Percentiles rank a stretch among this genome's conserved stretches.
Conservation (phyloP, 2,797 vertebrate genomes). For the Peromyscus aztecus region DNA sequence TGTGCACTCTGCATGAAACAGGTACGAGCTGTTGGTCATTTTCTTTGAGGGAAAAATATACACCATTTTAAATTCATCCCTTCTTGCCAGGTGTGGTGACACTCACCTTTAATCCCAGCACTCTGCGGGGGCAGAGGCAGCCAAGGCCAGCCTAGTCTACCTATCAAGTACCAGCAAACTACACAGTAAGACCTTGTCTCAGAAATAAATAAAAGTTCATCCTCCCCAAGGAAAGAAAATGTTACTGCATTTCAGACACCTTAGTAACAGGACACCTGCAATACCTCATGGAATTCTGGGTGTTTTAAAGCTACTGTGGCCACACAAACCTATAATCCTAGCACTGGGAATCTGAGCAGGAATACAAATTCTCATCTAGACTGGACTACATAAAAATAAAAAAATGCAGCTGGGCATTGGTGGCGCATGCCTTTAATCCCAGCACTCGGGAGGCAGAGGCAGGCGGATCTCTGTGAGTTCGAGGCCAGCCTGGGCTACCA, state of each 20-base stretch:
- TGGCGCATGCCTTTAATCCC: too few relatives aligned
- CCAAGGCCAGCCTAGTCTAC: background rate
- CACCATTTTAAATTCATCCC: background rate
- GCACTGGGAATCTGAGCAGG: background rate
- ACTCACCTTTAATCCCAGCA: background rate
- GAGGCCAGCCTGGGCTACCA: too few relatives aligned
- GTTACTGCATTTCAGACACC: background rate
- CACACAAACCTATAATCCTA: background rate
- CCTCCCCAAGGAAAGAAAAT: background rate
- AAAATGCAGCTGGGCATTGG: too few relatives aligned
- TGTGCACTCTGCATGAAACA: slow-evolving; percentile 40
- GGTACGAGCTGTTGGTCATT: background rate
- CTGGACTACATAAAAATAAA: background rate
- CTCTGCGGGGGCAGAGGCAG: background rate
- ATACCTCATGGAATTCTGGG: background rate
- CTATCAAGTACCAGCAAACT: background rate
- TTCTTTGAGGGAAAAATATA: background rate
- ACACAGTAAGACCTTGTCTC: background rate
- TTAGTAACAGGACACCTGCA: background rate
- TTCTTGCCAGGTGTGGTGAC: background rate
- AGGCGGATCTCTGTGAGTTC: too few relatives aligned
- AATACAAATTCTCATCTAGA: background rate
- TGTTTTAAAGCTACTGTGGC: background rate
- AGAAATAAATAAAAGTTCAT: background rate
- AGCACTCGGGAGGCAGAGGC: too few relatives aligned